phyloP scores from a whole-genome alignment of 2,797 vertebrate species.

The Acanthopagrus latus region DNA sequence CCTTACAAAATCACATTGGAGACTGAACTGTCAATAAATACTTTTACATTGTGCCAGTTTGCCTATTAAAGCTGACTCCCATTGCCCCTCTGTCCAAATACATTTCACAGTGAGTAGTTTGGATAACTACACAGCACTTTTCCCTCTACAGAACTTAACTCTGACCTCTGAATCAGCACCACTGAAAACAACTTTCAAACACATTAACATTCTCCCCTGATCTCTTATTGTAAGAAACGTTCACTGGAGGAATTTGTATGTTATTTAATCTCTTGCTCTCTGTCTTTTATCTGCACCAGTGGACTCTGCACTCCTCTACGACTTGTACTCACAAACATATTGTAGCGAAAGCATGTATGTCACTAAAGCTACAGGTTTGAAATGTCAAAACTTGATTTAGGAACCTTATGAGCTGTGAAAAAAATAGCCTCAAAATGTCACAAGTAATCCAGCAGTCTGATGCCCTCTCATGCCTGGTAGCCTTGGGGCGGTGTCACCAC shows the following conservation, averaged over 20 bases:
- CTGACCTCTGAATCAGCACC: conserved; percentile 65
- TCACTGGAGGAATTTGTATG: conserved; percentile 33
- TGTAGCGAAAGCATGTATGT: conserved; percentile 15
- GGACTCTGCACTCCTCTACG: conserved; percentile 16
- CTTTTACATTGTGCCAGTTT: background rate
- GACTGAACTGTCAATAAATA: background rate
- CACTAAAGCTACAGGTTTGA: conserved; percentile 65
- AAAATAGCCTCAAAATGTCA: conserved; percentile 74
- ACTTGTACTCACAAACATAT: conserved; percentile 24
- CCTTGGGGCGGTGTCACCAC: conserved; percentile 28
- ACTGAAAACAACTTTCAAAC: conserved; percentile 29
- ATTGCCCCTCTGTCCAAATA: background rate
- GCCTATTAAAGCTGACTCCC: background rate
- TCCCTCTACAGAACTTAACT: conserved; percentile 33
- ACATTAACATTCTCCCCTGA: conserved; percentile 17
- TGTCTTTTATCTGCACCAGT: conserved; percentile 31
- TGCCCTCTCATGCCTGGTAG: conserved; percentile 60
- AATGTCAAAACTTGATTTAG: conserved; percentile 69
- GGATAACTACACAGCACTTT: conserved; percentile 42
- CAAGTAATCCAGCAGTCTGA: conserved; percentile 64
- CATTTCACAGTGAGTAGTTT: conserved; percentile 27
- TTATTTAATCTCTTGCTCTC: conserved; percentile 26
- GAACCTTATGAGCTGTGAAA: conserved; percentile 72
- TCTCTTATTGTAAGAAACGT: conserved; percentile 19
- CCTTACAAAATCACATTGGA: background rate